Evolutionary conservation across 1,140 invertebrate species (phyloP).

Genomic region (Lucilia sericata): DNA sequence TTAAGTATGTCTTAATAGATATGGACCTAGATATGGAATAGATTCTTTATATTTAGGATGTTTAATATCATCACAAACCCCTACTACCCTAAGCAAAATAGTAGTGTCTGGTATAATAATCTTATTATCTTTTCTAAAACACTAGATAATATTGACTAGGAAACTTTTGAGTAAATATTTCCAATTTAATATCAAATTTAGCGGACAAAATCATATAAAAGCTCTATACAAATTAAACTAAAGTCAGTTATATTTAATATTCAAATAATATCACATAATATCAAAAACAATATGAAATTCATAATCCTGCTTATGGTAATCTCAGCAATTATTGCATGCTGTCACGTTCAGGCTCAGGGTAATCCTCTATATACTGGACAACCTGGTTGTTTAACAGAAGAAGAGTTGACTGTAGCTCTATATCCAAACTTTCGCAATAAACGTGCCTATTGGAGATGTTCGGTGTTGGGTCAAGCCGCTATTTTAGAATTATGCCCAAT

Average conservation of each 20-base stretch:
- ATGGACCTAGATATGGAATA: no score
- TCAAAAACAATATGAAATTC: not conserved
- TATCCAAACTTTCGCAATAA: conserved; percentile 25
- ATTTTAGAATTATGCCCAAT: conserved; percentile 19
- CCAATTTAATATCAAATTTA: no score
- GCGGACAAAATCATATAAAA: not conserved
- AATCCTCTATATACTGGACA: conserved; percentile 20
- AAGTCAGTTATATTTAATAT: not conserved
- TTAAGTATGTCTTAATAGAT: no score
- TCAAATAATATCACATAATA: not conserved
- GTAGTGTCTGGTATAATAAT: no score
- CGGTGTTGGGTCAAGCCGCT: conserved; percentile 4
- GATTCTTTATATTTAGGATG: no score
- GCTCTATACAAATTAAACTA: not conserved
- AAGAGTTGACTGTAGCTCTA: not conserved
- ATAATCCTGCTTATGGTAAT: not conserved
- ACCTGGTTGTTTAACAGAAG: conserved; percentile 23
- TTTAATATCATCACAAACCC: no score
- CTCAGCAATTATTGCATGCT: not conserved
- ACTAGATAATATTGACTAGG: no score
- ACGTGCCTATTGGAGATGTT: conserved; percentile 12
- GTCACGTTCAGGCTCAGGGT: not conserved
- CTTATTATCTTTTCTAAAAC: no score
- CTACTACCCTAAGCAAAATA: no score
- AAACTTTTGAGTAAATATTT: no score